phyloP scores from a whole-genome alignment of 2,888 invertebrate species.

The Lithophane socia region DNA sequence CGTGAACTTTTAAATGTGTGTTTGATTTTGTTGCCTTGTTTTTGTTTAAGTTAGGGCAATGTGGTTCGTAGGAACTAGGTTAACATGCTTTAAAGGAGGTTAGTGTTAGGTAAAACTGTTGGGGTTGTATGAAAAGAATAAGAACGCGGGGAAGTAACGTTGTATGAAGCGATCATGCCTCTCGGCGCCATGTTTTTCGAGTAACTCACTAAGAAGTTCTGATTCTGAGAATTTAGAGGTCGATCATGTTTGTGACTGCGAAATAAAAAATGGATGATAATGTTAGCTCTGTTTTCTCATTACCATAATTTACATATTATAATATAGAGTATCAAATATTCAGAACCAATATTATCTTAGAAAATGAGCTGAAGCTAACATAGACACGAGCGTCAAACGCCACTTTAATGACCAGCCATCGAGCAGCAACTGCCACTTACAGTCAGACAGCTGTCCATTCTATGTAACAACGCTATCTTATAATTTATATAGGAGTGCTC shows the following conservation, averaged over 20 bases:
- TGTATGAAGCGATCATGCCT: slow-evolving; percentile 18
- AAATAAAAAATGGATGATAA: slow-evolving; percentile 11
- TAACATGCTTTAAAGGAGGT: slow-evolving; percentile 58
- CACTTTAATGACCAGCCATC: slow-evolving; percentile 44
- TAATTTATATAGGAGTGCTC: slow-evolving; percentile 61
- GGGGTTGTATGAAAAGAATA: slow-evolving; percentile 38
- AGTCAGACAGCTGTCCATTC: slow-evolving; percentile 26
- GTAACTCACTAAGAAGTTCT: slow-evolving; percentile 2
- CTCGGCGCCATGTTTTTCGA: slow-evolving; percentile 11
- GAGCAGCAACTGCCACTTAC: slow-evolving; percentile 40
- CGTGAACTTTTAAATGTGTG: slow-evolving; percentile 60
- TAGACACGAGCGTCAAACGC: slow-evolving; percentile 23
- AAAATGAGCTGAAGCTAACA: slow-evolving; percentile 26
- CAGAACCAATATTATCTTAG: slow-evolving; percentile 10
- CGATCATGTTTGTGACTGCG: neutral
- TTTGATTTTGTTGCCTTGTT: slow-evolving; percentile 57
- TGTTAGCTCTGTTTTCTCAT: neutral
- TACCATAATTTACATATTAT: slow-evolving; percentile 23
- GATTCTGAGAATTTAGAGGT: slow-evolving; percentile 1
- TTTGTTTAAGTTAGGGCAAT: slow-evolving; percentile 56
- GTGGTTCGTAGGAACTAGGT: slow-evolving; percentile 52
- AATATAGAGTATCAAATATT: slow-evolving; percentile 22
- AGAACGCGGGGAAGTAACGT: slow-evolving; percentile 16
- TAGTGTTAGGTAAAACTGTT: slow-evolving; percentile 46
- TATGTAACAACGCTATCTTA: slow-evolving; percentile 51